Evolutionary conservation across 1,140 invertebrate genomes (phyloP), one percentile per base, ranked within the genome.

Genomic region (Oreohelix idahoensis): DNA sequence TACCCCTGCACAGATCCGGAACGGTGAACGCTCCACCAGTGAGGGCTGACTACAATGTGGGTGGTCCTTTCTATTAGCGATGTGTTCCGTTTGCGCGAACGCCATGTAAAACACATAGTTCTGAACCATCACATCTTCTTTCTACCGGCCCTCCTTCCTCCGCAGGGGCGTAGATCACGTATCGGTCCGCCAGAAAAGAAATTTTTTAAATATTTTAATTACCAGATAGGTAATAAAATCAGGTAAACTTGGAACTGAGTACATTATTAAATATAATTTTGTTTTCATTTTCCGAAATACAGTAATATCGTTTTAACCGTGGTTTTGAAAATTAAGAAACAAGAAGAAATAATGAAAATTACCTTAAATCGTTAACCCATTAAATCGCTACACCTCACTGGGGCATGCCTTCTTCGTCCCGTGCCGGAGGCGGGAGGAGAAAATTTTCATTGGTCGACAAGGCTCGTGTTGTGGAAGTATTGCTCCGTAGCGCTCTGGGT

Each of bases 41-140:
- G 5, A 66, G 63, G 29, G 20, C 4, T 2, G 5, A 10, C 10
- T 66, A 66, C 63, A 66, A 66, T 66, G 63, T 66, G 63, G 63
- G 63, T 66, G 63, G 63, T 66, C 63, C 63, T 66, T 66, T 32
- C 63, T 66, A 10, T 66, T 32, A 29, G 63, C 63, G 63, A 66
- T 66, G 63, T 66, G 63, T 66, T 66, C 63, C n/a, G n/a, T 66
- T 66, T 32, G n/a, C 63, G 17, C n/a, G 5, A 66, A 5, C 63
- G n/a, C n/a, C 63, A 32, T 66, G 63, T 66, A 66, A 66, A 66
- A 66, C 63, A 58, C 53, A 66, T 66, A 66, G n/a, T 66, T 66
- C 63, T 66, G 32, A 2, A n/a, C n/a, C 63, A 66, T 66, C 63
- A 66, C 29, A 32, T 32, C 63, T 29, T 66, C 63, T 10, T 66